phyloP scores from a whole-genome alignment of 2,797 vertebrate species.

The Cygnus olor region DNA sequence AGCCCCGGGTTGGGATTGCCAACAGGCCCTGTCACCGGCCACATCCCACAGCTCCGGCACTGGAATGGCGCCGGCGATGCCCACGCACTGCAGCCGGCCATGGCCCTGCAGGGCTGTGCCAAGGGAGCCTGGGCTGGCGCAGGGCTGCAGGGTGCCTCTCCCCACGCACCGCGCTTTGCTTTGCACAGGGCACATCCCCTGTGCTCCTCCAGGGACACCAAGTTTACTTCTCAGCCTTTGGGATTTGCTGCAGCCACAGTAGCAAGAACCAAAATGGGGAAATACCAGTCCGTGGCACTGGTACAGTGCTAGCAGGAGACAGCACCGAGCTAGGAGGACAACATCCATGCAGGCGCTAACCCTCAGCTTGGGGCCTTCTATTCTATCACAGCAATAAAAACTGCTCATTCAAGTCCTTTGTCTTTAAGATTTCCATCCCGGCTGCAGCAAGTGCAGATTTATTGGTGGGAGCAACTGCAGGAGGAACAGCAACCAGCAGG shows the following conservation, averaged over 20 bases:
- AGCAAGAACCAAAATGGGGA: not conserved
- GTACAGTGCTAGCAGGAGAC: not conserved
- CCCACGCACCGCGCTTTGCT: not conserved
- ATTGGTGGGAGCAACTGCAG: constrained; percentile 48
- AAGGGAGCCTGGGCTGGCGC: accelerated
- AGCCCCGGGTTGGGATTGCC: not conserved
- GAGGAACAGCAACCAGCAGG: constrained; percentile 47
- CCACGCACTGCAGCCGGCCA: accelerated
- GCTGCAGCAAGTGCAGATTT: constrained; percentile 58
- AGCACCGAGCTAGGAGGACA: constrained; percentile 27
- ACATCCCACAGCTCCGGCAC: accelerated
- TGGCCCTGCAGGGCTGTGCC: not conserved
- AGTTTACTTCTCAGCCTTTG: constrained; percentile 19
- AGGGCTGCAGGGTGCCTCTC: accelerated
- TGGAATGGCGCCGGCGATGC: accelerated
- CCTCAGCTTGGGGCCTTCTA: constrained; percentile 59
- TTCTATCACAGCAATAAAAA: constrained; percentile 50
- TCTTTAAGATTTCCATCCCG: constrained; percentile 66
- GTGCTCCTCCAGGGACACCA: not conserved
- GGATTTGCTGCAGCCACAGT: not conserved
- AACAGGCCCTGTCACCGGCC: accelerated
- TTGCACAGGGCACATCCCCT: not conserved
- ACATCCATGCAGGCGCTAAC: constrained; percentile 5
- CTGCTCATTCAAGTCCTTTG: constrained; percentile 60
- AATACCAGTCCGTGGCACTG: not conserved